Conservation (phyloP, 2,888 invertebrate species). For the Rhagonycha lutea region DNA sequence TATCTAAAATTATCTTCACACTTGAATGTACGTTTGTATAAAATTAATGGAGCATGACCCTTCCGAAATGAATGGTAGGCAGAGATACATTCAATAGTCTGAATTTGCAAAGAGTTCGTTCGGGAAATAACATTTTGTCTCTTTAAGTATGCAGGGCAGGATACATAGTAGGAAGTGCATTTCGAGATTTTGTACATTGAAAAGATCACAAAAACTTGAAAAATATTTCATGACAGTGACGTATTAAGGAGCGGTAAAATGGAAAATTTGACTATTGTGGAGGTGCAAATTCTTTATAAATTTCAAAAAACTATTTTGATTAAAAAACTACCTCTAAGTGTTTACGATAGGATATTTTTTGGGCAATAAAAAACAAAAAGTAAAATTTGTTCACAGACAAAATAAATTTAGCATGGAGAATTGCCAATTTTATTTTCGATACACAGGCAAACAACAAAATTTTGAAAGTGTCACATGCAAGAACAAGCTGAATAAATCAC, state of each 20-base stretch:
- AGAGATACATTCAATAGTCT: neutral
- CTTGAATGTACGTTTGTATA: neutral
- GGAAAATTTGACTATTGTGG: too few species aligned
- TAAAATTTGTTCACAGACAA: neutral
- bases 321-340: too few species aligned
- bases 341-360: neutral
- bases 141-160: neutral
- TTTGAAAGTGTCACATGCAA: neutral
- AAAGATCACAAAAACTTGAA: neutral
- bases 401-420: neutral
- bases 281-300: too few species aligned
- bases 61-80: neutral
- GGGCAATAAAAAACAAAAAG: neutral
- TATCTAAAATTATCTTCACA: neutral
- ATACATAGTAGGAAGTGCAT: neutral
- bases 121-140: neutral
- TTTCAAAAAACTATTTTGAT: too few species aligned
- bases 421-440: slow-evolving; percentile 1
- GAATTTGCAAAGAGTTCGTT: neutral
- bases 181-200: neutral
- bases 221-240: neutral
- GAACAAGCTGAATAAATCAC: neutral
- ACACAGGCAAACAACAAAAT: neutral
- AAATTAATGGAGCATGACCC: neutral
- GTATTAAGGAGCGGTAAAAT: neutral